Conservation (phyloP, 2,797 vertebrate species). For the Kryptopterus vitreolus region DNA sequence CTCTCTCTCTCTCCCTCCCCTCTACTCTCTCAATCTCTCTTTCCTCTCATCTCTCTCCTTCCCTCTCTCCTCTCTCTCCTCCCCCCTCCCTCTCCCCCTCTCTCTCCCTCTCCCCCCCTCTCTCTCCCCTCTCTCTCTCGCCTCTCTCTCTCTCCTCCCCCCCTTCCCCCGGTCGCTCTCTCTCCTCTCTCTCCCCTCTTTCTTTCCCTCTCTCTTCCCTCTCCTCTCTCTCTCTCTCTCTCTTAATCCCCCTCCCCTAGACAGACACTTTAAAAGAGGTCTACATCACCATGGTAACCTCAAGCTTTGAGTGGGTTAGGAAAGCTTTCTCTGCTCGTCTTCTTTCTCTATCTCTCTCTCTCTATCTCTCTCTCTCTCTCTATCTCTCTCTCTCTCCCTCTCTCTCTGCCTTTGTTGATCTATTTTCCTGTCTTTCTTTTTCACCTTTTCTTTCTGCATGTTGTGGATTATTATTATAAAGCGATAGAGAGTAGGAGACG, state of each 20-base stretch:
- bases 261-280: constrained; percentile 27
- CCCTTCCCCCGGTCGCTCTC: too few species aligned
- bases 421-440: background rate
- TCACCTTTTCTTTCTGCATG: background rate
- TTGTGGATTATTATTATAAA: background rate
- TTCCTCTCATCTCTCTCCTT: too few species aligned
- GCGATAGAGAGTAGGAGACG: background rate
- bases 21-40: too few species aligned
- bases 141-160: background rate
- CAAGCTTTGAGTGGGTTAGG: constrained; percentile 44
- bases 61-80: too few species aligned
- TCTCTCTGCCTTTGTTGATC: background rate
- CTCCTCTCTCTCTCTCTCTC: background rate
- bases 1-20: too few species aligned
- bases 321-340: constrained; percentile 33
- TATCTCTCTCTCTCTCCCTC: background rate
- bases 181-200: background rate
- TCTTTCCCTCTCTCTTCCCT: background rate
- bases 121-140: background rate
- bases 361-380: background rate
- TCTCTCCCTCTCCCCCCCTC: too few species aligned
- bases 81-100: too few species aligned
- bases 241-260: background rate
- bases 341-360: background rate
- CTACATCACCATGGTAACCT: constrained; percentile 47